phyloP scores from a whole-genome alignment of 2,113 vertebrate genomes.

The Chascanopsetta lugubris region DNA sequence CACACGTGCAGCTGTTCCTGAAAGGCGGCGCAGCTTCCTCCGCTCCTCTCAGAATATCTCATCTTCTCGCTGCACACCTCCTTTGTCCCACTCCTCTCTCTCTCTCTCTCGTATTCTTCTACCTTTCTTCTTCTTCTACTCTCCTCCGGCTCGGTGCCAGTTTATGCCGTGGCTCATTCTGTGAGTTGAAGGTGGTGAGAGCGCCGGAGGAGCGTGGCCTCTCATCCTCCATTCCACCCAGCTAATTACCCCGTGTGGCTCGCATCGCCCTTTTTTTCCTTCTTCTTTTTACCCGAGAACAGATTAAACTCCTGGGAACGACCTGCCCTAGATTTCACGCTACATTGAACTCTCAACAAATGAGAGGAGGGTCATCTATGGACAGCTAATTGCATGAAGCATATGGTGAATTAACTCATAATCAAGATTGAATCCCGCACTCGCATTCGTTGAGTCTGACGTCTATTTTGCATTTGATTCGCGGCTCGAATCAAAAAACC shows the following conservation, averaged over 20 bases:
- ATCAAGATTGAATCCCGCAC: constrained; percentile 81
- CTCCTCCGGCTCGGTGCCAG: not conserved
- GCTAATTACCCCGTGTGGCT: constrained; percentile 71
- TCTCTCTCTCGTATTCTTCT: constrained; percentile 25
- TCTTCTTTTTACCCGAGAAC: constrained; percentile 38
- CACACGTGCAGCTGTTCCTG: constrained; percentile 30
- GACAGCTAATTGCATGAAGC: constrained; percentile 81
- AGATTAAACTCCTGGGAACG: constrained; percentile 79
- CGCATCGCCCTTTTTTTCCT: constrained; percentile 11
- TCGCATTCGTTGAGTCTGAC: constrained; percentile 37
- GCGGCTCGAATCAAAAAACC: constrained; percentile 10
- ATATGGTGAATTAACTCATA: constrained; percentile 81
- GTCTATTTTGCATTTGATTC: not conserved
- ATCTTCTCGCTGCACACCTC: constrained; percentile 25
- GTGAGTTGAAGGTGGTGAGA: constrained; percentile 67
- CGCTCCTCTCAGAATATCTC: too few species aligned
- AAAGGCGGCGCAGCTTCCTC: too few species aligned
- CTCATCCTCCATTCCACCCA: constrained; percentile 67
- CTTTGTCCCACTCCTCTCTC: constrained; percentile 48
- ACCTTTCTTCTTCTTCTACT: not conserved
- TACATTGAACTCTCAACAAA: constrained; percentile 83
- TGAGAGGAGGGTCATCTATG: constrained; percentile 78
- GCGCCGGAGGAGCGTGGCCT: constrained; percentile 47
- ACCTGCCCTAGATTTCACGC: constrained; percentile 82
- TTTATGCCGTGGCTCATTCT: constrained; percentile 33